Conservation (phyloP, 2,888 invertebrate species). For the Trachelus stipa region DNA sequence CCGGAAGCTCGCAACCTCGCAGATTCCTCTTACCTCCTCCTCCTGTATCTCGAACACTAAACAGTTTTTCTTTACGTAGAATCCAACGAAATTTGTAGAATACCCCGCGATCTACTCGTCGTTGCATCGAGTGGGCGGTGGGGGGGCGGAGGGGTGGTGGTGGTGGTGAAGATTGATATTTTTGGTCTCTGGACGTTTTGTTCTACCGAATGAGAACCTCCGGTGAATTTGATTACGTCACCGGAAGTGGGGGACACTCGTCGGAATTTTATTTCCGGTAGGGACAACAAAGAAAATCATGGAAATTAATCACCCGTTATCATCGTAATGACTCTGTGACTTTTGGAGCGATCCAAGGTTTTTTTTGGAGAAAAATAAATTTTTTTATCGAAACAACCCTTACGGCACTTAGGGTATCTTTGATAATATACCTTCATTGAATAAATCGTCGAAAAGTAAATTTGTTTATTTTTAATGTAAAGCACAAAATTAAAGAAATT, state of each 20-base stretch:
- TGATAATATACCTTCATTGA: not conserved
- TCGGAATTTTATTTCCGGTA: not conserved
- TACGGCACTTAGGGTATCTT: not conserved
- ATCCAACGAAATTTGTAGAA: not conserved
- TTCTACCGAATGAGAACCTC: not conserved
- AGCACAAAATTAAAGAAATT: not conserved
- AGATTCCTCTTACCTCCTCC: not conserved
- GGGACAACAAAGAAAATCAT: not conserved
- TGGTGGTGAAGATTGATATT: not conserved
- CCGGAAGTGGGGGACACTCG: too few relatives aligned
- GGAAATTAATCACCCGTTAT: not conserved
- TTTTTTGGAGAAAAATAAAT: not conserved
- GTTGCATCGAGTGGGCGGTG: not conserved
- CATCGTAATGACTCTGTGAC: not conserved
- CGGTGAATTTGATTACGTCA: not conserved
- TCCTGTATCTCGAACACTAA: not conserved
- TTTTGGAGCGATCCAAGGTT: not conserved
- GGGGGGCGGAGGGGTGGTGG: not conserved
- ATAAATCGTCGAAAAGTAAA: too few relatives aligned
- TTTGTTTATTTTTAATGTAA: not conserved
- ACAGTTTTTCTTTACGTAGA: not conserved
- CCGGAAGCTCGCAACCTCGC: not conserved
- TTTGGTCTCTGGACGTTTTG: not conserved
- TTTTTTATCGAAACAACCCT: not conserved
- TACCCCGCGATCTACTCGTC: not conserved